Percentiles rank a stretch among this genome's conserved stretches.
Evolutionary conservation across 2,113 vertebrate genomes (phyloP).

Genomic region (Zosterops pallidus): DNA sequence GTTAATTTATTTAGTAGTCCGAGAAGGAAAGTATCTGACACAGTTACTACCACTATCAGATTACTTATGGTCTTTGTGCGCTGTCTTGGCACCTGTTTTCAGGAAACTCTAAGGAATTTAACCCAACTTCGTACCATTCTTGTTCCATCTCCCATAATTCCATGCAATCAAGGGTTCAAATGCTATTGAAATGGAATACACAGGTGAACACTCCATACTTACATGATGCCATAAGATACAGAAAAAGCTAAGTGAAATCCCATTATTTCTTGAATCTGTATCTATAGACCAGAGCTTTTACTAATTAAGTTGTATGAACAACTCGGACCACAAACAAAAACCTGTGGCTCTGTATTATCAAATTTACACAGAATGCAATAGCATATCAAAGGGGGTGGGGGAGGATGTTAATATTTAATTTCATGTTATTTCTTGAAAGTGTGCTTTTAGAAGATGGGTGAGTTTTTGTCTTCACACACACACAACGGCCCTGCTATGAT

Average conservation of each 20-base stretch:
- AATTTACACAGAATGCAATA: neutral
- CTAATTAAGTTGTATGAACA: neutral
- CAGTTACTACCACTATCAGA: neutral
- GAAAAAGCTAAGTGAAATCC: neutral
- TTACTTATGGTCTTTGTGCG: neutral
- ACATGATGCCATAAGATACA: neutral
- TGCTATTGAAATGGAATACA: neutral
- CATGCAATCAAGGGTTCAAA: neutral
- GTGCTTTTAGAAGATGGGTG: neutral
- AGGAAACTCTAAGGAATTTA: neutral
- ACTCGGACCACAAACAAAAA: neutral
- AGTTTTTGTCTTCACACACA: neutral
- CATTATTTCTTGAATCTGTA: neutral
- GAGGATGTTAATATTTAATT: neutral
- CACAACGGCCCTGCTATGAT: fast-evolving
- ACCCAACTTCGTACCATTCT: neutral
- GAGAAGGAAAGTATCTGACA: neutral
- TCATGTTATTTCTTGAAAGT: neutral
- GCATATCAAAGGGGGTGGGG: neutral
- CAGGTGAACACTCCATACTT: neutral
- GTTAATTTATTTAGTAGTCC: neutral
- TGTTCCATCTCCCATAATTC: fast-evolving
- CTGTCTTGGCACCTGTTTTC: neutral
- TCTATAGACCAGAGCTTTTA: neutral
- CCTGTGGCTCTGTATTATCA: neutral